A percentile compares a stretch with the other conserved stretches of the same genome.
Conservation (phyloP, 2,797 vertebrate species). For the Dendrocincla fuliginosa region DNA sequence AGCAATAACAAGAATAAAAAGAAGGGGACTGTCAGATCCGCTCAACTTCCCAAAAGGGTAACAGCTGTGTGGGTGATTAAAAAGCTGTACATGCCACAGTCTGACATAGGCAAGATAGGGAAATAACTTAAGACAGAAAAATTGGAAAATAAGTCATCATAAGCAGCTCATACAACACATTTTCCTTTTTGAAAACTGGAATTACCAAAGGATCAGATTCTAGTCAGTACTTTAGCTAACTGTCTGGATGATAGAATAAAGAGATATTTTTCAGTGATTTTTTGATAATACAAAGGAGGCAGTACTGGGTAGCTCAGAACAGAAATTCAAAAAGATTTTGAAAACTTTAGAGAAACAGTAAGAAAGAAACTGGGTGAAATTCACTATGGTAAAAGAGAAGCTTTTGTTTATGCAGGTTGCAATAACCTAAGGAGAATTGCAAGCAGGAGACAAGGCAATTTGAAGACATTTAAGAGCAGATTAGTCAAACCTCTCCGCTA, state of each 20-base stretch:
- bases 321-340: background rate
- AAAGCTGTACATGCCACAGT: background rate
- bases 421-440: background rate
- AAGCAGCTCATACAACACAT: background rate
- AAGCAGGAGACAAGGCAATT: background rate
- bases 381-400: background rate
- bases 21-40: background rate
- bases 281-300: background rate
- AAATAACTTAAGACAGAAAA: background rate
- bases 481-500: background rate
- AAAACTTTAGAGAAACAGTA: background rate
- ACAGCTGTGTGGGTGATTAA: background rate
- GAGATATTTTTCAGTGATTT: background rate
- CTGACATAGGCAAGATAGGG: background rate
- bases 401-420: background rate
- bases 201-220: background rate
- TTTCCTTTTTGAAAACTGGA: background rate
- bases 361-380: background rate
- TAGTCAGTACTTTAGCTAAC: background rate
- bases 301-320: background rate
- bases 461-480: background rate
- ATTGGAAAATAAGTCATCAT: background rate
- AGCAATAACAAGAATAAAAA: background rate
- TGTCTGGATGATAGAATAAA: background rate
- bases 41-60: background rate